Evolutionary conservation across 2,888 invertebrate genomes (phyloP), one percentile per base, ranked within the genome.

Genomic region (Rhamnusium bicolor): DNA sequence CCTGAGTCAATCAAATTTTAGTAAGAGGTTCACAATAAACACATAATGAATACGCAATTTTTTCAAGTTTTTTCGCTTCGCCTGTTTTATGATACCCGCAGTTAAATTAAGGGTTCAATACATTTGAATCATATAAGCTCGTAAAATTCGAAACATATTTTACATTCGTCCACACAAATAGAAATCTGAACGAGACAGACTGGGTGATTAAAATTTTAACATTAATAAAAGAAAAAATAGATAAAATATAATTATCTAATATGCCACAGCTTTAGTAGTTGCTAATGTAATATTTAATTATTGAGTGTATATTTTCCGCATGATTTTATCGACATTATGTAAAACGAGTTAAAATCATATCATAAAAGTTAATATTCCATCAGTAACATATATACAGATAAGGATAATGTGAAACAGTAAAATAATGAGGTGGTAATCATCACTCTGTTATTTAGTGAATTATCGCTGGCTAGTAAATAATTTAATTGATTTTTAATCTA

Each of bases 401-500:
- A 63, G 16, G 63, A 65, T 53, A 65, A 65, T 65, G 53, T 32
- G 19, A 65, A 61, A 61, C 61, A 61, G 61, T 61, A 61, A 61
- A 65, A 63, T 63, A 63, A 63, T 51, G 27, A 49, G 63, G 63
- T 63, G 63, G 49, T 63, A 63, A 51, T 49, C 49, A 51, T 24
- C 19, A 49, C 47, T 61, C 61, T 19, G 61, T 46, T 61, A 47
- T 61, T 61, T 19, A 61, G 46, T 24, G 49, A 63, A 51, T 63
- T 24, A 63, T 49, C 14, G 63, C 49, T 12, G 5, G 49, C 21
- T 14, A 29, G 29, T 32, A 32, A 53, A 65, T 51, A 32, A 40
- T 16, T 32, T 53, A 65, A 65, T 65, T 65, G 53, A 65, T 65
- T 65, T 65, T 32, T 53, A 65, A 65, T 65, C 65, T 54, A 65